phyloP scores from a whole-genome alignment of 2,888 invertebrate genomes.

The Spodoptera picta region DNA sequence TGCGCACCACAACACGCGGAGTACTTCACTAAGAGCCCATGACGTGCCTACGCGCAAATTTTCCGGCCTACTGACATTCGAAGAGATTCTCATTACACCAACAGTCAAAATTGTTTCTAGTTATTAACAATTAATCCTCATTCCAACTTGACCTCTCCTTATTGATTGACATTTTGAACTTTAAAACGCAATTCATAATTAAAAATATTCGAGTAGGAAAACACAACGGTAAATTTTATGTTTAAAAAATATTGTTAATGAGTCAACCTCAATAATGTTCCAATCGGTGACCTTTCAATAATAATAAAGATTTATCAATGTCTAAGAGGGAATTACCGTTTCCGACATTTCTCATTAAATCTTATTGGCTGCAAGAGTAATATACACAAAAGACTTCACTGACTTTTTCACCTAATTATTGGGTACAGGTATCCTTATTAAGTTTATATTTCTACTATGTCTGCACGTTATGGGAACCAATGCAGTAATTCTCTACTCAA shows the following conservation, averaged over 20 bases:
- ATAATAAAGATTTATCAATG: slow-evolving; percentile 9
- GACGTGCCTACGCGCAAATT: slow-evolving; percentile 78
- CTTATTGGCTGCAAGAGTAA: too few species aligned
- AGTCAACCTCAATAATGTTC: background rate
- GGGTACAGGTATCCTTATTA: too few species aligned
- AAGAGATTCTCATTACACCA: slow-evolving; percentile 46
- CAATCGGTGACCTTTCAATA: background rate
- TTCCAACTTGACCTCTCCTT: slow-evolving; percentile 57
- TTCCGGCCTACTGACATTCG: slow-evolving; percentile 71
- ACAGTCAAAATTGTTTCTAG: slow-evolving; percentile 67
- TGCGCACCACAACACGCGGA: slow-evolving; percentile 59
- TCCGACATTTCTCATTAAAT: too few species aligned
- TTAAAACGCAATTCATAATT: slow-evolving; percentile 49
- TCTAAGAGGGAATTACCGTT: too few species aligned
- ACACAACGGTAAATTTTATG: too few species aligned
- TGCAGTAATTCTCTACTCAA: too few species aligned
- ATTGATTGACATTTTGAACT: slow-evolving; percentile 63
- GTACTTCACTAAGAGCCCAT: slow-evolving; percentile 66
- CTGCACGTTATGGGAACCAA: too few species aligned
- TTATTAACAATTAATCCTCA: slow-evolving; percentile 69
- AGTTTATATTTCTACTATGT: too few species aligned
- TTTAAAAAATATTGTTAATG: background rate
- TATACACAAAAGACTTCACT: too few species aligned
- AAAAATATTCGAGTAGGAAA: slow-evolving; percentile 25
- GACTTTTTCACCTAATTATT: too few species aligned